Conservation (phyloP, 2,113 vertebrate species). For the Arizona elegans region DNA sequence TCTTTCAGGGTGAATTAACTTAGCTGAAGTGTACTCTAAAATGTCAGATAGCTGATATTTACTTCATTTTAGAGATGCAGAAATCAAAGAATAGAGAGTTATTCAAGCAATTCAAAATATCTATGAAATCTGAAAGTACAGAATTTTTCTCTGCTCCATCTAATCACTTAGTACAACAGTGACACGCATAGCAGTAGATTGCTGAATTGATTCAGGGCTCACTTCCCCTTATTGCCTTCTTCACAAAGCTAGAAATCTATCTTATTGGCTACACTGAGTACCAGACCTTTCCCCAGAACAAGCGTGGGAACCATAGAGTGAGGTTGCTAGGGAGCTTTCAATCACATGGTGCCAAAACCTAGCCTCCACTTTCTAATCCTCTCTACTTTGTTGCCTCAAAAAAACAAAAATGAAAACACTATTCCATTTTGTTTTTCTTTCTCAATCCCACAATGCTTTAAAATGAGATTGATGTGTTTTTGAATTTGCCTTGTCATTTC, state of each 20-base stretch:
- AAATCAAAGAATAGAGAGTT: not conserved
- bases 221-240: not conserved
- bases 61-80: conserved; percentile 8
- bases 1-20: conserved; percentile 21
- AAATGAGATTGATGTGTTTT: not conserved
- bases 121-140: not conserved
- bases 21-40: conserved; percentile 6
- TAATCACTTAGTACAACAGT: not conserved
- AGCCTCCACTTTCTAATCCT: not conserved
- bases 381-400: not conserved
- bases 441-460: not conserved
- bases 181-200: not conserved
- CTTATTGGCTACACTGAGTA: not conserved
- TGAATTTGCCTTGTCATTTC: not conserved
- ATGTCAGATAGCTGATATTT: conserved; percentile 5
- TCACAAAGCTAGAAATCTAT: not conserved
- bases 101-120: conserved; percentile 1
- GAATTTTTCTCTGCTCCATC: not conserved
- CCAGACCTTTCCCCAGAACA: not conserved
- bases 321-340: not conserved
- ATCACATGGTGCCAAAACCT: not conserved
- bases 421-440: not conserved
- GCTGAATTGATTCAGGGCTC: not conserved
- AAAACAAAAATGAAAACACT: not conserved
- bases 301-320: not conserved